Base-by-base conservation (phyloP, 2,113 vertebrate genomes). In the Pandion haliaetus region DNA sequence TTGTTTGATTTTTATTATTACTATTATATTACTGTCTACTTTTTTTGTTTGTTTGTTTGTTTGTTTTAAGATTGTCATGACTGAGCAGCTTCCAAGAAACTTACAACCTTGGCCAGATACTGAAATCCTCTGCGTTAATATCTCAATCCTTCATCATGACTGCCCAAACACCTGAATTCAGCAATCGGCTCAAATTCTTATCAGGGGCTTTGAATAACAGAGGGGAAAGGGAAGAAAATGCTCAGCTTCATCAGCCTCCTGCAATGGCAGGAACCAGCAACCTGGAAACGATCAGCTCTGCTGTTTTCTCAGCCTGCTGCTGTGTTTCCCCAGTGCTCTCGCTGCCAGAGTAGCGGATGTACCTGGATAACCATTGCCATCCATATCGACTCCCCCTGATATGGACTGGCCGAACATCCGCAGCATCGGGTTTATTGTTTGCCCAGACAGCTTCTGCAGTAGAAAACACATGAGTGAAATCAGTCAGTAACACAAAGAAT, bases 371-470 rank as follows among this genome's bases (percentile, higher is more conserved):
- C 99, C 99, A 58, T 99, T 99, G 94, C 98, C 99, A 95, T 99
- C 99, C 99, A 99, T 99, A 97, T 99, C 99, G 36, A 99, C 97
- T 88, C 98, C 99, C 82, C 99, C 99, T 6, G 99, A 99, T 97
- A 99, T 99, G 29, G 99, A 99, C 98, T 99, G 99, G 42, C 99
- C 99, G 85, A 99, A 99, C 99, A 99, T 99, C 96, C 98, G 98
- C 52, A 99, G 97, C 49, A 95, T 97, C 10, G 99, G 98, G 89
- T 93, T 98, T 90, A 99, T 89, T 52, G 98, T 98, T 96, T 88
- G 98, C 58, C 99, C 99, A 71, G 98, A 98, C 95, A 99, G 97
- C 95, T 98, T 99, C 99, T 99, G 98, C 90, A 98, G 97, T 34
- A 77, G 77, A 97, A 86, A 97, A 93, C 10, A 95, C 38, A 82